Evolutionary conservation across 2,797 vertebrate species (phyloP).

Genomic region (Acipenser transmontanus): DNA sequence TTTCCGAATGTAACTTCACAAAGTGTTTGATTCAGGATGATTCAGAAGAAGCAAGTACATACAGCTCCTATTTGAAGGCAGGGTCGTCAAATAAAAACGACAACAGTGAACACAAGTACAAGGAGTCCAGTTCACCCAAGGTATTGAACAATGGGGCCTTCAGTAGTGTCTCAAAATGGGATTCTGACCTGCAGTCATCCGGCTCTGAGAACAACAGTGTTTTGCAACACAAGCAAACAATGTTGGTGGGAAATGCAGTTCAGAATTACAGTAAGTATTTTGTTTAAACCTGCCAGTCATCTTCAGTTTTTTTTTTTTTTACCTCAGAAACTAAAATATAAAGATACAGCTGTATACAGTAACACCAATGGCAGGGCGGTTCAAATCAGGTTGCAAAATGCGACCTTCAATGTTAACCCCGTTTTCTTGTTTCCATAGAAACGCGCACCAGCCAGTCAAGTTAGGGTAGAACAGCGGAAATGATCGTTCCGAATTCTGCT

Average conservation of each 20-base stretch:
- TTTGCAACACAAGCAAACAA: slow-evolving; percentile 32
- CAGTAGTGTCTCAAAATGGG: slow-evolving; percentile 18
- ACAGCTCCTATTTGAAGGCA: background rate
- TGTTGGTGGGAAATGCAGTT: slow-evolving; percentile 41
- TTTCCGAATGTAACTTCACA: slow-evolving; percentile 71
- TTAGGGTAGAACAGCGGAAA: too few relatives aligned
- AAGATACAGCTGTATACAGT: too few relatives aligned
- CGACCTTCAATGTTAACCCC: too few relatives aligned
- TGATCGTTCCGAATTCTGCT: too few relatives aligned
- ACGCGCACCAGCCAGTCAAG: too few relatives aligned
- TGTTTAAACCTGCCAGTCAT: background rate
- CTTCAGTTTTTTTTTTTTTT: background rate
- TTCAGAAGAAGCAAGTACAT: slow-evolving; percentile 28
- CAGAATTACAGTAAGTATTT: slow-evolving; percentile 38
- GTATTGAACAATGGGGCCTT: slow-evolving; percentile 17
- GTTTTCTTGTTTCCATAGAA: too few relatives aligned
- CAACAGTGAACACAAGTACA: slow-evolving; percentile 6
- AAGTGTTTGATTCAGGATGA: slow-evolving; percentile 70
- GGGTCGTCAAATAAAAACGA: slow-evolving; percentile 8
- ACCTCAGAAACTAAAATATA: too few relatives aligned
- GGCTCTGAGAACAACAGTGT: slow-evolving; percentile 8
- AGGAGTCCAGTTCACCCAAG: slow-evolving; percentile 15
- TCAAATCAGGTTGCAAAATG: too few relatives aligned
- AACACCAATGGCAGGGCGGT: too few relatives aligned
- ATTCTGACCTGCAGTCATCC: background rate